A percentile compares a stretch with the other conserved stretches of the same genome.
Conservation (phyloP, 2,113 vertebrate genomes). For the Tachysurus vachellii region DNA sequence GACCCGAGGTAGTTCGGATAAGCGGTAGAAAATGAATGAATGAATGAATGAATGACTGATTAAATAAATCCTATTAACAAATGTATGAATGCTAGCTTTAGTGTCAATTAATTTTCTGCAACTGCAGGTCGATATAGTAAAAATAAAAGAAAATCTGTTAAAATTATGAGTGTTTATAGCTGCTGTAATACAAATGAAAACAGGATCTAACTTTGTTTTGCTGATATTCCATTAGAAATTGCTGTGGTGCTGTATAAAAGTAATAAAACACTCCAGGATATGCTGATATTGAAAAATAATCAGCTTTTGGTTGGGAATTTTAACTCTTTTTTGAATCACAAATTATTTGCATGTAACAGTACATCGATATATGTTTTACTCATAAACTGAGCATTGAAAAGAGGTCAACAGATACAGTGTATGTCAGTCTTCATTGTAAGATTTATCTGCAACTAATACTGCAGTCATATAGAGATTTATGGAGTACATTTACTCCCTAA, state of each 20-base stretch:
- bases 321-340: neutral
- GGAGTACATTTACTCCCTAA: neutral
- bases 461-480: neutral
- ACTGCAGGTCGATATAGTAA: neutral
- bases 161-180: neutral
- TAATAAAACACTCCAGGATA: neutral
- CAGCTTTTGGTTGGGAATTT: neutral
- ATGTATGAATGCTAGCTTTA: neutral
- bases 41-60: too few relatives aligned
- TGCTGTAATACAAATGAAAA: neutral
- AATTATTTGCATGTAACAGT: neutral
- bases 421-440: neutral
- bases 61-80: neutral
- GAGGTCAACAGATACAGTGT: slow-evolving; percentile 22
- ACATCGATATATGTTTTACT: neutral
- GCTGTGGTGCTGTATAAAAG: neutral
- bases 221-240: neutral
- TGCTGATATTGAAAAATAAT: neutral
- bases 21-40: too few relatives aligned
- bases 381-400: neutral
- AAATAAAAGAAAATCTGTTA: neutral
- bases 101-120: neutral
- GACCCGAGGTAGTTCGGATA: too few relatives aligned
- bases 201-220: neutral
- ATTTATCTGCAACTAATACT: neutral